Conservation (phyloP, 2,888 invertebrate genomes). For the Carpatolechia fugitivella region DNA sequence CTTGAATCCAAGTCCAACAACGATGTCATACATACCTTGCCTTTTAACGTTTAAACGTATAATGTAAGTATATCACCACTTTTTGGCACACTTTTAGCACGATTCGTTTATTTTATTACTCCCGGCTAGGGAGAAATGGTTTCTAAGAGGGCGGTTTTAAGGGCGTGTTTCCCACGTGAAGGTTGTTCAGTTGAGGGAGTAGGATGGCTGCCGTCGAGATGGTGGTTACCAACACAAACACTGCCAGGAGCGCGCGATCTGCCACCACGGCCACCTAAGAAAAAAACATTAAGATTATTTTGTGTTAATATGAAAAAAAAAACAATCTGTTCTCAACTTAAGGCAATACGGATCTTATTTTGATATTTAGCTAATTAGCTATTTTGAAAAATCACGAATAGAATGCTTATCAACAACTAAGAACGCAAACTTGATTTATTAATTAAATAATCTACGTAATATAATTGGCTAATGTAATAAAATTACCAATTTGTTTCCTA, state of each 20-base stretch:
- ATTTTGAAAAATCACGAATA: no score
- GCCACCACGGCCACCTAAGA: slow-evolving; percentile 86
- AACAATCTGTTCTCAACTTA: no score
- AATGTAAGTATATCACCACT: not conserved
- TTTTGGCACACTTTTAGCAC: slow-evolving; percentile 3
- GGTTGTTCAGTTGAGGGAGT: slow-evolving; percentile 80
- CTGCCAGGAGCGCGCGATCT: slow-evolving; percentile 86
- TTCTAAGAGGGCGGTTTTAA: slow-evolving; percentile 65
- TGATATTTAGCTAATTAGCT: no score
- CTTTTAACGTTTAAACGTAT: not conserved
- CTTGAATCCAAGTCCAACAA: not conserved
- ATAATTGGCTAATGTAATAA: not conserved
- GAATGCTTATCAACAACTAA: no score
- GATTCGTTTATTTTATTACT: slow-evolving; percentile 36
- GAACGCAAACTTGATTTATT: no score
- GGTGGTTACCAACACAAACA: slow-evolving; percentile 87
- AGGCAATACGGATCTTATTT: no score
- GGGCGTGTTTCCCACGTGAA: slow-evolving; percentile 71
- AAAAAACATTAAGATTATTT: not conserved
- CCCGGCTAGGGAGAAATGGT: slow-evolving; percentile 17
- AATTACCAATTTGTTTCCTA: not conserved
- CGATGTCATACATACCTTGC: not conserved
- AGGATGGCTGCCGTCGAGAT: slow-evolving; percentile 89
- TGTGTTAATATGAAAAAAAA: no score
- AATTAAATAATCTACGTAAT: no score